These are phyloP conservation scores for Clamator glandarius DNA, from an alignment of 2,797 vertebrate genomes.

Conservation along the genomic window DNA sequence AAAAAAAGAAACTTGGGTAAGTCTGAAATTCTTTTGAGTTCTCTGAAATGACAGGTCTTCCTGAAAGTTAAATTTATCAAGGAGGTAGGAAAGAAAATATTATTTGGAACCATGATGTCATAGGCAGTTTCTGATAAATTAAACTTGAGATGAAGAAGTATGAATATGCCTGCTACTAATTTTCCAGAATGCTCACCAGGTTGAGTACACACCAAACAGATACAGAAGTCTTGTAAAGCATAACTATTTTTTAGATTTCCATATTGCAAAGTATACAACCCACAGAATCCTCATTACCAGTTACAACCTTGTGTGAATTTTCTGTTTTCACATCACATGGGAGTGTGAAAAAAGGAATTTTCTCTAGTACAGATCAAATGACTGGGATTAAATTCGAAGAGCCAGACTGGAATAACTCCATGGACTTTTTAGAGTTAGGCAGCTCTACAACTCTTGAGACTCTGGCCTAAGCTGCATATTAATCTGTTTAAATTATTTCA, in stretches of 20 bases:
- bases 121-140: not conserved
- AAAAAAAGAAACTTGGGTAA: not conserved
- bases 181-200: not conserved
- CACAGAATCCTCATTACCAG: not conserved
- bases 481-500: constrained; percentile 3
- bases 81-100: not conserved
- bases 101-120: fast-evolving
- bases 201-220: not conserved
- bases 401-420: not conserved
- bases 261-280: not conserved
- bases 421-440: not conserved
- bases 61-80: not conserved
- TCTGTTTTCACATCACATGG: not conserved
- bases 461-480: not conserved
- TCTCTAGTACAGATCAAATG: constrained; percentile 1
- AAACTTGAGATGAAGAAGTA: not conserved
- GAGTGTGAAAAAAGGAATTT: constrained; percentile 16
- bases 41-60: not conserved
- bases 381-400: constrained; percentile 1
- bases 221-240: fast-evolving
- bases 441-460: not conserved
- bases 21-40: not conserved
- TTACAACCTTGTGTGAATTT: not conserved
- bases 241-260: not conserved
- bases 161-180: not conserved